Base-by-base conservation (phyloP, 2,797 vertebrate species). In the Gymnothorax javanicus region DNA sequence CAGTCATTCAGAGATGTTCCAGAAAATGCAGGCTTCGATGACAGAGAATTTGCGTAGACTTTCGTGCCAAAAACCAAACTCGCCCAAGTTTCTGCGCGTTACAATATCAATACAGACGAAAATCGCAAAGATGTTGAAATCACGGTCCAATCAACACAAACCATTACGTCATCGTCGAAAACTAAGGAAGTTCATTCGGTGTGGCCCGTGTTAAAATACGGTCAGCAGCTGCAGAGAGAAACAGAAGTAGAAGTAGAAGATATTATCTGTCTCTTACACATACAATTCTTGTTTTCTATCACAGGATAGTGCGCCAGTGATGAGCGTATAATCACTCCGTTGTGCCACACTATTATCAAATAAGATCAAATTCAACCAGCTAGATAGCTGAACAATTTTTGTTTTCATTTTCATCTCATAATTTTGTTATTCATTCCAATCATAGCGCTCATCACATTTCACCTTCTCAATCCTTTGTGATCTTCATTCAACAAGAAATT, bases 61-160 rank as follows among this genome's bases (percentile, higher is more conserved):
- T 3, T 81, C 56, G 52, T 6, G 77, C 4, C 50, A 9, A 23
- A 81, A 81, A 77, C 7, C 0, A 56, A 23, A 23, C 2, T 43
- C 33, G 52, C 56, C 7, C 50, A 56, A 2, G 73, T 77, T 50
- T 11, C 73, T 50, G 43, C 8, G 12, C 77, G n/a, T 3, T 54
- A 52, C 77, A 62, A 17, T 5, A n/a, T 7, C 11, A 9, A 17
- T 57, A 77, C 15, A 56, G 15, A 33, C 81, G 4, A 33, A 8
- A 73, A 67, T 84, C 77, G 23, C 88, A 85, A 82, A 71, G 85
- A 88, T 88, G 85, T 62, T 86, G 85, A 88, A 86, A 86, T 88
- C 88, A 86, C 82, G 71, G 25, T 33, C 88, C 88, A 86, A 88
- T 88, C 71, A 88, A 83, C 81, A n/a, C 67, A 52, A 69, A 17